Evolutionary conservation across 1,140 invertebrate species (phyloP).

Genomic region (Antheraea mylitta): DNA sequence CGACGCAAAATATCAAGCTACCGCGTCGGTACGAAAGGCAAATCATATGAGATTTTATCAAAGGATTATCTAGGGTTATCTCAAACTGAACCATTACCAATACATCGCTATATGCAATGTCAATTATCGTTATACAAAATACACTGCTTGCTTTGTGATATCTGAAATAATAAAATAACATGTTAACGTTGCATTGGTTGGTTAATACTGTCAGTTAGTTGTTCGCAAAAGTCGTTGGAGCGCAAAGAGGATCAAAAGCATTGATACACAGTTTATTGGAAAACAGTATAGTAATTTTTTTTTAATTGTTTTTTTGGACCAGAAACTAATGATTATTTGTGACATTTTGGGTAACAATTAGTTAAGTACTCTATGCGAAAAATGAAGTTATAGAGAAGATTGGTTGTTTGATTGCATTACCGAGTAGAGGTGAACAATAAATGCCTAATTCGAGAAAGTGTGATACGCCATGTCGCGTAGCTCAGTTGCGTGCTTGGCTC

Average conservation of each 20-base stretch:
- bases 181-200: background rate
- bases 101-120: conserved; percentile 2
- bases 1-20: conserved; percentile 27
- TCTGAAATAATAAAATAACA: background rate
- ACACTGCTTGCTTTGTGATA: background rate
- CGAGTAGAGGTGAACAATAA: too few species aligned
- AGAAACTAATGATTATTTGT: too few species aligned
- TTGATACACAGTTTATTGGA: background rate
- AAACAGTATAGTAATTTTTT: background rate
- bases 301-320: too few species aligned
- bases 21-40: conserved; percentile 35
- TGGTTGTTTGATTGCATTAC: too few species aligned
- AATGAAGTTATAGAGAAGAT: too few species aligned
- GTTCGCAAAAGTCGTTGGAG: background rate
- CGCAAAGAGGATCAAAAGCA: background rate
- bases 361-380: too few species aligned
- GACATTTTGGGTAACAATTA: too few species aligned
- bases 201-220: background rate
- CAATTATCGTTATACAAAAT: background rate
- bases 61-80: conserved; percentile 62
- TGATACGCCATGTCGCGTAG: too few species aligned
- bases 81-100: conserved; percentile 33
- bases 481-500: too few species aligned
- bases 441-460: too few species aligned
- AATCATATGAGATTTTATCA: conserved; percentile 57